phyloP scores from a whole-genome alignment of 2,888 invertebrate species.

The Patella pellucida region DNA sequence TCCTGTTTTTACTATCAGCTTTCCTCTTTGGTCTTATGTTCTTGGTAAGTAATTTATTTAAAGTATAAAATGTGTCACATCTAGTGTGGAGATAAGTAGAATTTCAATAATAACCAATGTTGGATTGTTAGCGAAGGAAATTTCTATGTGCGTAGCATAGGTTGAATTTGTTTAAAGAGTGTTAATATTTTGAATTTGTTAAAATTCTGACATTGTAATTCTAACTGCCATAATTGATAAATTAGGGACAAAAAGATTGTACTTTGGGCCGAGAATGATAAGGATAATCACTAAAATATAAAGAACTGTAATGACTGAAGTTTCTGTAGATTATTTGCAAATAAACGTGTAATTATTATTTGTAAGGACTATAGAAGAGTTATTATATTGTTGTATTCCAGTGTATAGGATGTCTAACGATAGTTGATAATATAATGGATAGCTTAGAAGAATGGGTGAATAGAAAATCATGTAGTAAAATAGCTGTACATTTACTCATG shows the following conservation, averaged over 20 bases:
- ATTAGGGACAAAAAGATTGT: not conserved
- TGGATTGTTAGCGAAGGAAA: not conserved
- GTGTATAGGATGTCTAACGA: constrained; percentile 57
- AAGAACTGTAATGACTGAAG: too few relatives aligned
- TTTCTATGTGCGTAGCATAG: not conserved
- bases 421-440: constrained; percentile 59
- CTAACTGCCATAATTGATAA: not conserved
- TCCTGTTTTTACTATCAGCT: constrained; percentile 55
- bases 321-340: too few relatives aligned
- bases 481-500: constrained; percentile 54
- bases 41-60: constrained; percentile 45
- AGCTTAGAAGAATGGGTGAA: constrained; percentile 49
- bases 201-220: not conserved
- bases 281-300: too few relatives aligned
- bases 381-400: constrained; percentile 29
- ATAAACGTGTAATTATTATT: too few relatives aligned
- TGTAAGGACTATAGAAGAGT: too few relatives aligned
- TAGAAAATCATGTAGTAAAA: constrained; percentile 46
- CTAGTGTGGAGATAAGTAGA: too few relatives aligned
- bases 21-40: constrained; percentile 61
- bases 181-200: constrained; percentile 3
- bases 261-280: too few relatives aligned
- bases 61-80: not conserved
- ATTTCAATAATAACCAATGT: too few relatives aligned
- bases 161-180: not conserved